Evolutionary conservation across 2,797 vertebrate genomes (phyloP), one percentile per base, ranked within the genome.

Genomic region (Epinephelus malabaricus): DNA sequence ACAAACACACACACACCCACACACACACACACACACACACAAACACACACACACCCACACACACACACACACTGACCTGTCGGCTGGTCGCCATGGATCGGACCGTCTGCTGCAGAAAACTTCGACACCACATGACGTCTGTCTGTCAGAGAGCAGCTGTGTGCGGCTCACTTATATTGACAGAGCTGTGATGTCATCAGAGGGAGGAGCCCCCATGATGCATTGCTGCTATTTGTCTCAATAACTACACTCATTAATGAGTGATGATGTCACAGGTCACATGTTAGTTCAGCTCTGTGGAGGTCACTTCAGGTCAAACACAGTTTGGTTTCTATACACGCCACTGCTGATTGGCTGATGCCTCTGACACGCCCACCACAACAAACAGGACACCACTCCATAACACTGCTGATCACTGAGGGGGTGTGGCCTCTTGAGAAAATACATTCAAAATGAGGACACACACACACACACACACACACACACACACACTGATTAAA

Each of bases 91-190:
- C 85, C 27, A 73, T 53, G 25, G 1, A 21, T 27, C 90, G 45
- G 62, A 84, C 46, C 6, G 66, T 49, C 79, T 78, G 74, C 73
- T 81, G 88, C 62, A 89, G 56, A 43, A 91, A 30, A 25, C 82
- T 40, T 63, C 77, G 78, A 63, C 78, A 74, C 90, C 87, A 90
- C 92, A 93, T 93, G 77, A 81, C 9, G 46, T 81, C 40, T 78
- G 79, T 56, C 45, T 56, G 80, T 38, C 21, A 17, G 14, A 7
- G 5, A 46, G 6, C 7, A 49, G 21, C 18, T 2, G 13, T 38
- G 50, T 34, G 72, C 54, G 27, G 43, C 50, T 63, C 19, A 4
- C 71, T 88, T 92, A 82, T 87, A 86, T 15, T 19, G 18, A 55
- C 50, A 6, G 8, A 21, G 27, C 68, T 58, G 76, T 77, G 83